phyloP scores from a whole-genome alignment of 2,888 invertebrate species.

The Polydrusus pterygomalis region DNA sequence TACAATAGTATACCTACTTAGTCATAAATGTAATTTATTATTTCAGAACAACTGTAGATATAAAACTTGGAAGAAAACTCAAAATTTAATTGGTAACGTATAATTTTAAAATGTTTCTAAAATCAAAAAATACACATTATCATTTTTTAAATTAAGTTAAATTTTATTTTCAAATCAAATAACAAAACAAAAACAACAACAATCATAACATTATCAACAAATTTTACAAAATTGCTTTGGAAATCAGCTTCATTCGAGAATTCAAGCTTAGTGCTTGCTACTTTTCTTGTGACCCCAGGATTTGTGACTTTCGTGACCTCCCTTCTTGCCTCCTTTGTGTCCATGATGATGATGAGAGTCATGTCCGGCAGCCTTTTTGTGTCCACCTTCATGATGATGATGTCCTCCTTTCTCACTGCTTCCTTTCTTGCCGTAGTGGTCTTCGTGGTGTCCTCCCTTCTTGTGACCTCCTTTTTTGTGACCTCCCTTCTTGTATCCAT shows the following conservation, averaged over 20 bases:
- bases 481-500: constrained; percentile 88
- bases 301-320: constrained; percentile 86
- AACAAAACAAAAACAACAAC: constrained; percentile 54
- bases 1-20: too few species aligned
- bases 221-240: constrained; percentile 40
- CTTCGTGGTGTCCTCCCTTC: constrained; percentile 84
- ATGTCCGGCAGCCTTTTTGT: constrained; percentile 85
- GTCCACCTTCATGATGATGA: constrained; percentile 86
- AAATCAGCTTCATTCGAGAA: constrained; percentile 32
- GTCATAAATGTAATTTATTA: too few species aligned
- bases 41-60: too few species aligned
- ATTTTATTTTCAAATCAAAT: constrained; percentile 42
- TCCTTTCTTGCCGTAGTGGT: constrained; percentile 87
- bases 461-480: constrained; percentile 88
- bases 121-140: too few species aligned
- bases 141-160: constrained; percentile 27
- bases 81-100: too few species aligned
- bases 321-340: constrained; percentile 85
- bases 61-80: too few species aligned
- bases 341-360: constrained; percentile 85
- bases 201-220: constrained; percentile 48
- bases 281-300: constrained; percentile 81
- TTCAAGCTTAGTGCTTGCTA: constrained; percentile 56
- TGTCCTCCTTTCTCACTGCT: constrained; percentile 87
- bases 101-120: too few species aligned